Base-by-base conservation (phyloP, 1,140 invertebrate species). In the Drosophila funebris region DNA sequence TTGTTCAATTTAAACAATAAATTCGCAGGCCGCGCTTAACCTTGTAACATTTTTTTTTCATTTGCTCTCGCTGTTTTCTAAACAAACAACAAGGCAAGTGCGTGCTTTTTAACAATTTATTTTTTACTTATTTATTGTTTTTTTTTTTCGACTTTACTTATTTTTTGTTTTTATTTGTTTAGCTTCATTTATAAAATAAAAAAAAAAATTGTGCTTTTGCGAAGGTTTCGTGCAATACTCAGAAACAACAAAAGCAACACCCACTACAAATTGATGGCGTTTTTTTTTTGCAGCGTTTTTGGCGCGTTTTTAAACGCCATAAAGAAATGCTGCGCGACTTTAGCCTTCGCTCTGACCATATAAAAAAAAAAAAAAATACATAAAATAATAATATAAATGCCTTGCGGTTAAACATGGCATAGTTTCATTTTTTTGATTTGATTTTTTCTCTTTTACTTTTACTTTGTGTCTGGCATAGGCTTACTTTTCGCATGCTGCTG, bases 1-100 rank as follows among this genome's bases (percentile, higher is more conserved):
- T 75, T 75, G 72, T 75, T 71, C 67, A 75, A 64, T 75, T 75
- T 64, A 50, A 75, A 71, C 67, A 75, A 64, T 73, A 73, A 68
- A 73, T 69, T 48, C 50, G 64, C 54, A 66, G 44, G 52, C 54
- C 22, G 46, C 20, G 56, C 33, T 13, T 63, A 71, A 75, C 67
- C 72, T 75, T 73, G 71, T 73, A 69, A 69, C 71, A 73, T 54
- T 73, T 73, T 60, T 52, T 39, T 27, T 62, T 60, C 53, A 36
- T n/a, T n/a, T n/a, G n/a, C n/a, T n/a, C 27, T 29, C 48, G 27
- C 48, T 36, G 56, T 70, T 75, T 71, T 75, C 72, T 71, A 71
- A 63, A 75, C 66, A 73, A 73, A 69, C 56, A 73, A 11, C 57
- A n/a, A 36, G 39, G 37, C 63, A 73, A 73, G 71, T 73, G 71